Evolutionary conservation across 2,113 vertebrate genomes (phyloP).

Genomic region (Crocuta crocuta): DNA sequence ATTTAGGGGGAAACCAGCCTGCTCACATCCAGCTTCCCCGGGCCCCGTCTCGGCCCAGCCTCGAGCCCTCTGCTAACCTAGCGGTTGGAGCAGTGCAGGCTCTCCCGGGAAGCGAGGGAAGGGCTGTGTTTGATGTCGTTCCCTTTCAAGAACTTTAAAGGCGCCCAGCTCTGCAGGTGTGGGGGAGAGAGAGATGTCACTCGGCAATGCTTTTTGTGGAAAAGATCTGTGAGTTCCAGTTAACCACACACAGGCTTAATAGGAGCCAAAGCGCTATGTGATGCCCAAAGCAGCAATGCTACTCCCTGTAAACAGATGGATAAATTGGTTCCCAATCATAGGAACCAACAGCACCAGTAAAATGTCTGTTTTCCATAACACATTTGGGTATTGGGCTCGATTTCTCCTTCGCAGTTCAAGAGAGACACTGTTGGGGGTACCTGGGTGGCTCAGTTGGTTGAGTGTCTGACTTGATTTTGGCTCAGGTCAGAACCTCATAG

Average conservation of each 20-base stretch:
- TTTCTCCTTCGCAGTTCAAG: not conserved
- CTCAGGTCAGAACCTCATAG: too few species aligned
- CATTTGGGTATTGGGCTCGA: rapidly evolving
- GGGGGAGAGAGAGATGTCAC: not conserved
- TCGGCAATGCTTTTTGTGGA: too few species aligned
- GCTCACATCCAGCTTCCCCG: not conserved
- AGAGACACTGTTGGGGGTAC: not conserved
- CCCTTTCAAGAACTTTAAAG: not conserved
- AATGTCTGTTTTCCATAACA: rapidly evolving
- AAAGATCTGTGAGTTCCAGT: not conserved
- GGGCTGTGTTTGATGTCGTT: not conserved
- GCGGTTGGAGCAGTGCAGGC: not conserved
- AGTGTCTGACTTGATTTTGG: too few species aligned
- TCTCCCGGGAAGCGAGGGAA: not conserved
- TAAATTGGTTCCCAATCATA: too few species aligned
- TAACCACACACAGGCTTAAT: not conserved
- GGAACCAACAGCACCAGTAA: not conserved
- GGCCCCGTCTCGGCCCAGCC: too few species aligned
- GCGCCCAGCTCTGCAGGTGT: not conserved
- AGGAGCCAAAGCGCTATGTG: not conserved
- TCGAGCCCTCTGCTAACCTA: not conserved
- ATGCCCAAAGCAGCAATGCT: not conserved
- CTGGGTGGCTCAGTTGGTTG: too few species aligned
- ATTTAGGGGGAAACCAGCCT: not conserved
- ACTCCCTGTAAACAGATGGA: not conserved